Percentiles rank a stretch among this genome's conserved stretches.
These are phyloP conservation scores for Pheosia gnoma DNA, from an alignment of 2,888 invertebrate genomes.

Conservation along the genomic window DNA sequence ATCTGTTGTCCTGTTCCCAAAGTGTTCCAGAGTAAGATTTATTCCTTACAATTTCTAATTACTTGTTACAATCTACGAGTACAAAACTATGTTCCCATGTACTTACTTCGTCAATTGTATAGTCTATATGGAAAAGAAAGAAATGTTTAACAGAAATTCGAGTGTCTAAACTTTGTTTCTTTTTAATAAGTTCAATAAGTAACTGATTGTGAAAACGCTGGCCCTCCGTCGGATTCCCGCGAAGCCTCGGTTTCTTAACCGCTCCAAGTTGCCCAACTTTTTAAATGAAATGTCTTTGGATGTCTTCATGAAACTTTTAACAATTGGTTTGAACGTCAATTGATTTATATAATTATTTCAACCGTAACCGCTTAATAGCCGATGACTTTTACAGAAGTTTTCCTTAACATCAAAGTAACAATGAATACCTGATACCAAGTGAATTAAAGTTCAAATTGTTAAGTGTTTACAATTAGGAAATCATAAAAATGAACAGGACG, in stretches of 20 bases:
- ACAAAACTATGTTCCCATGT: too few relatives aligned
- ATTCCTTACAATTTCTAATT: too few relatives aligned
- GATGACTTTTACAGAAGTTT: constrained; percentile 32
- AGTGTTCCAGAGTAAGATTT: too few relatives aligned
- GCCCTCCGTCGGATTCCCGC: constrained; percentile 27
- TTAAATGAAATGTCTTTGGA: constrained; percentile 25
- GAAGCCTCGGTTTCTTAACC: constrained; percentile 25
- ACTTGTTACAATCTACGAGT: too few relatives aligned
- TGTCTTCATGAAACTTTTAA: constrained; percentile 37
- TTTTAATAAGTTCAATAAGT: constrained; percentile 10
- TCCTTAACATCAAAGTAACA: constrained; percentile 24
- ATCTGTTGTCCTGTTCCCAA: too few relatives aligned
- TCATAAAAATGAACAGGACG: constrained; percentile 52
- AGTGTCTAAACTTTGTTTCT: constrained; percentile 8
- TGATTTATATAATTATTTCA: constrained; percentile 33
- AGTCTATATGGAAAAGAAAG: too few relatives aligned
- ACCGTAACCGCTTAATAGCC: constrained; percentile 39
- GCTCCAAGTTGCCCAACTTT: constrained; percentile 26
- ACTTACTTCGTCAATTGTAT: too few relatives aligned
- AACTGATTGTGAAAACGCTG: constrained; percentile 32
- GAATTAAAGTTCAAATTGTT: constrained; percentile 16
- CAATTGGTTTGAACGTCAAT: constrained; percentile 40
- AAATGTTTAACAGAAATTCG: too few relatives aligned
- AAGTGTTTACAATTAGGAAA: constrained; percentile 18
- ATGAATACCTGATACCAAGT: constrained; percentile 32